A percentile compares a stretch with the other conserved stretches of the same genome.
phyloP scores from a whole-genome alignment of 2,113 vertebrate genomes.

The Climacteris rufus region DNA sequence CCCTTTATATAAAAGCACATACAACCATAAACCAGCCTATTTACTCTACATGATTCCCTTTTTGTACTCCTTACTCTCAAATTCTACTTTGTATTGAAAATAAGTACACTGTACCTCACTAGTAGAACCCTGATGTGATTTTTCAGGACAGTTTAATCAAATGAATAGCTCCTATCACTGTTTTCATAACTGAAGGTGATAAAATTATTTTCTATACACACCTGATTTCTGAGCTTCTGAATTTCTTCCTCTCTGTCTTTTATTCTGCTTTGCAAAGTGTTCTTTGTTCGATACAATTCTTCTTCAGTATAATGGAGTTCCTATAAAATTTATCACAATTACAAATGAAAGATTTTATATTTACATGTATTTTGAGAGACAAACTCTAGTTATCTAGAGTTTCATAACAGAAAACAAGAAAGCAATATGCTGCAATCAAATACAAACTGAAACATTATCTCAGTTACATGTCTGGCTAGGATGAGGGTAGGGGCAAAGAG shows the following conservation, averaged over 20 bases:
- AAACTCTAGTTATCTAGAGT: background rate
- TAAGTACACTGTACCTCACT: background rate
- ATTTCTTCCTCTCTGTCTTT: slow-evolving; percentile 97
- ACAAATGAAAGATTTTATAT: background rate
- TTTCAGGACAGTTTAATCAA: background rate
- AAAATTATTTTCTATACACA: background rate
- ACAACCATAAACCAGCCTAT: background rate
- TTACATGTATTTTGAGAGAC: background rate
- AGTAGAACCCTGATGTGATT: background rate
- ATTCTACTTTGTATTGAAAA: background rate
- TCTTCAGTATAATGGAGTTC: slow-evolving; percentile 91
- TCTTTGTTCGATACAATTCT: slow-evolving; percentile 87
- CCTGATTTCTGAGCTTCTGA: slow-evolving; percentile 97
- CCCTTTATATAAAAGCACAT: background rate
- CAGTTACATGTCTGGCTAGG: background rate
- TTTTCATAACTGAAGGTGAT: background rate
- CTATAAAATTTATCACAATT: slow-evolving; percentile 62
- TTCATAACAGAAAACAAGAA: background rate
- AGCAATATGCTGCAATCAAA: background rate
- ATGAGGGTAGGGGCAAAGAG: rapidly evolving
- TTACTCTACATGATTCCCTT: background rate
- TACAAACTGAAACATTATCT: background rate
- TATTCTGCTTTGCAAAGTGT: slow-evolving; percentile 87
- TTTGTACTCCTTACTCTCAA: background rate
- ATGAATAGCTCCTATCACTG: background rate